Base-by-base conservation (phyloP, 2,888 invertebrate genomes). In the Cryptocephalus primarius region DNA sequence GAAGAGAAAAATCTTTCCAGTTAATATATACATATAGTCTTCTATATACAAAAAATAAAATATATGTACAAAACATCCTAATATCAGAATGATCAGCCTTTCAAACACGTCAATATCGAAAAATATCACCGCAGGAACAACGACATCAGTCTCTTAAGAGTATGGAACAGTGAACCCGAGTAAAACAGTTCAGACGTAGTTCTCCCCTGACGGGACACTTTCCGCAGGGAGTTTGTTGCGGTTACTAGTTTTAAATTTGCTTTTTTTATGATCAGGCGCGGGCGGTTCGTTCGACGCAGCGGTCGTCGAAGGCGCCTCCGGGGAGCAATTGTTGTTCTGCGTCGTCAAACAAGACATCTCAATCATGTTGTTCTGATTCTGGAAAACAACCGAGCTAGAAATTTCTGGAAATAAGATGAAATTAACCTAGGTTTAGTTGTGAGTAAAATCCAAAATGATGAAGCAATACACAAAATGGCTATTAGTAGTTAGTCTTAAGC, bases 301-400 rank as follows among this genome's bases (percentile, higher is more conserved):
- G 22, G 22, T 22, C 22, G 22, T 22, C 22, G 22, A 22, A 22
- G 22, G 22, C 22, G 22, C 22, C 22, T 22, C 22, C 22, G 6
- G 22, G 22, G 58, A 50, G 61, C 61, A 45, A 47, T 80, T 83
- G 70, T 83, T 83, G 69, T 83, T 83, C 62, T 80, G 80, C 34
- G 72, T 68, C 52, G 73, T 66, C 57, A 83, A 69, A 68, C 81
- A 81, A 42, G 83, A 80, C 75, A 83, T 80, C 72, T 83, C 82
- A 61, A 81, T 80, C 64, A 72, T 71, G 66, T 72, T 74, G 66
- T 72, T 74, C 69, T 73, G 72, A 65, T 69, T 72, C 71, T 71
- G 69, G 69, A 71, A 70, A 70, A 69, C 69, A 69, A 68, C 69
- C 69, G 67, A 69, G 66, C 70, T 69, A 70, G 69, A 69, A 68